These are phyloP conservation scores for Romanogobio albipinnatus DNA, from an alignment of 2,113 vertebrate species.

Conservation along the genomic window DNA sequence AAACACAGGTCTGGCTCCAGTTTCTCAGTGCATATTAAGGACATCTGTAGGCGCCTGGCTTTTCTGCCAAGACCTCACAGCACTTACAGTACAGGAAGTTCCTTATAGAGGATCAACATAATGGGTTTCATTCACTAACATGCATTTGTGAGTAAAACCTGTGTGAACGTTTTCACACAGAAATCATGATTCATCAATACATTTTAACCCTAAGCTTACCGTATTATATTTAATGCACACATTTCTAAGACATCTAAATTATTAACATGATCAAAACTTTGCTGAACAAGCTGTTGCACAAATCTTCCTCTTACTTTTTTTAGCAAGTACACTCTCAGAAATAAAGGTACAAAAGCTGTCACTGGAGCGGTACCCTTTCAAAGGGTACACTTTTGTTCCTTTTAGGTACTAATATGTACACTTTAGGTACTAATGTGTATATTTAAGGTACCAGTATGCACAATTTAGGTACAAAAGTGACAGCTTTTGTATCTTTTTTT, in stretches of 20 bases:
- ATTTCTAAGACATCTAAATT: not conserved
- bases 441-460: no score
- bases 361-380: no score
- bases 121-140: not conserved
- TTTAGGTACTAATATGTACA: no score
- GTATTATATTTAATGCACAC: not conserved
- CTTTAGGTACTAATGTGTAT: no score
- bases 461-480: no score
- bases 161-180: not conserved
- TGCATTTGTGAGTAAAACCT: not conserved
- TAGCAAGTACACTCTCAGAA: not conserved
- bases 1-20: conserved; percentile 33
- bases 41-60: conserved; percentile 3
- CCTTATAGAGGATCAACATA: conserved; percentile 18
- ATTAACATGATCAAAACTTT: not conserved
- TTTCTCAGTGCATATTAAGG: conserved; percentile 27
- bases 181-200: not conserved
- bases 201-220: not conserved
- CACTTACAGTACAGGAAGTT: conserved; percentile 28
- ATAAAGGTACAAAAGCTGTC: no score
- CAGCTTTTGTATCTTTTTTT: no score
- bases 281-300: not conserved
- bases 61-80: conserved; percentile 26
- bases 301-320: not conserved
- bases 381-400: no score